Conservation (phyloP, 2,113 vertebrate species). For the Octodon degus region DNA sequence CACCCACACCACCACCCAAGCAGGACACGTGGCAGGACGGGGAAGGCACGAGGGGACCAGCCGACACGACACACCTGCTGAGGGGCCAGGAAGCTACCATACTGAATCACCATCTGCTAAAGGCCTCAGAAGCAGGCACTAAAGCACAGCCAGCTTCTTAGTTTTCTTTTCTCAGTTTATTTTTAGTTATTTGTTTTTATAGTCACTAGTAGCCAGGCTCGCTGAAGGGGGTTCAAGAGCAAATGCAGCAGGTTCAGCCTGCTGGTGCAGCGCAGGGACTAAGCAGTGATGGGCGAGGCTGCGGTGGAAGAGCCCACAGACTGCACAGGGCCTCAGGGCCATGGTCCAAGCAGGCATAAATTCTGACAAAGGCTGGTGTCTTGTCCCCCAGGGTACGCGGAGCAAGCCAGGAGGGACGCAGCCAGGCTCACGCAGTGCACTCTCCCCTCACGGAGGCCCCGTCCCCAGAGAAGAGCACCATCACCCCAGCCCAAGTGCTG, state of each 20-base stretch:
- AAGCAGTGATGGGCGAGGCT: fast-evolving
- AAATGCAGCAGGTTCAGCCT: neutral
- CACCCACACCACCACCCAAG: neutral
- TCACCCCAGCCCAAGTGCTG: fast-evolving
- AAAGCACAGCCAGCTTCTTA: constrained; percentile 32
- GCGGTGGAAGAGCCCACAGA: no score
- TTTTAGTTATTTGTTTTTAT: constrained; percentile 48
- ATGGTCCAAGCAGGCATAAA: neutral
- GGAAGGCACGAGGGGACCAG: no score
- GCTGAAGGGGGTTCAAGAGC: neutral
- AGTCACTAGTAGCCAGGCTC: neutral
- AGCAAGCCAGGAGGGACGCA: neutral
- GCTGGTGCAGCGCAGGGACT: neutral
- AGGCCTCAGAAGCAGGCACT: constrained; percentile 30
- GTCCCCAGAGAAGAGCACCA: neutral
- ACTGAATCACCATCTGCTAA: neutral
- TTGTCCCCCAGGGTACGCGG: neutral
- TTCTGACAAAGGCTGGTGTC: neutral
- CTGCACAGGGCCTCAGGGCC: neutral
- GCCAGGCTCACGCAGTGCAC: fast-evolving
- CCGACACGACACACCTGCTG: neutral
- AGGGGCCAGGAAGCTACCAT: neutral
- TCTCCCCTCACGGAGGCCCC: neutral
- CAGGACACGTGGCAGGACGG: fast-evolving
- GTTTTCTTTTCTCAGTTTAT: constrained; percentile 50